Base-by-base conservation (phyloP, 1,140 invertebrate species). In the Sitophilus oryzae region DNA sequence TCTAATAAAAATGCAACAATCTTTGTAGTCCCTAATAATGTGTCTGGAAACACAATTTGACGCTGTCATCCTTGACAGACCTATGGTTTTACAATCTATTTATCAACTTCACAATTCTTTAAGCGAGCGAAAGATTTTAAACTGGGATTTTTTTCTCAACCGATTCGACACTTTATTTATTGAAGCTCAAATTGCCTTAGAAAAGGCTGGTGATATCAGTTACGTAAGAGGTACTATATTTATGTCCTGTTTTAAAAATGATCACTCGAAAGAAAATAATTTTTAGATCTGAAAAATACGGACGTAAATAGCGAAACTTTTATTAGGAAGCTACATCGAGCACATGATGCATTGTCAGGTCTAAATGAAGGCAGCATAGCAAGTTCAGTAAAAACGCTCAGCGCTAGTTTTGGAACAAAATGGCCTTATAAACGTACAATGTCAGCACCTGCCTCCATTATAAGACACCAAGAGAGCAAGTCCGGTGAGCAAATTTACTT, bases 81-180 rank as follows among this genome's bases (percentile, higher is more conserved):
- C 95, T 1, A 90, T 99, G 81, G 93, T 99, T 22, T 80, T 99
- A n/a, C 93, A 97, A 72, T 88, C 91, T 0, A 79, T 99, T 14
- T 93, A 95, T 73, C 91, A 98, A 68, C 77, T 99, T 1, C 89
- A 95, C 66, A 96, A 95, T 68, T 88, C 91, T 4, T 78, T 99
- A 2, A 89, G 87, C 56, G 91, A 97, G 68, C 78, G 93, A 34
- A 83, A 85, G 59, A 91, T 98, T 55, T 77, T 99, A 5, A 85
- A 85, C 1, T 99, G 96, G 96, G 93, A 98, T 52, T 99, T 99
- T 76, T 99, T 99, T 71, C 78, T 98, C 3, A 94, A 94, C 72
- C 82, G 96, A 41, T 98, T 99, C 72, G 96, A 99, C 69, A 87
- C 91, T 0, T 74, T 99, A 1, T 96, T 95, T 64, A 73, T 99